Base-by-base conservation (phyloP, 2,113 vertebrate species). In the Upupa epops region DNA sequence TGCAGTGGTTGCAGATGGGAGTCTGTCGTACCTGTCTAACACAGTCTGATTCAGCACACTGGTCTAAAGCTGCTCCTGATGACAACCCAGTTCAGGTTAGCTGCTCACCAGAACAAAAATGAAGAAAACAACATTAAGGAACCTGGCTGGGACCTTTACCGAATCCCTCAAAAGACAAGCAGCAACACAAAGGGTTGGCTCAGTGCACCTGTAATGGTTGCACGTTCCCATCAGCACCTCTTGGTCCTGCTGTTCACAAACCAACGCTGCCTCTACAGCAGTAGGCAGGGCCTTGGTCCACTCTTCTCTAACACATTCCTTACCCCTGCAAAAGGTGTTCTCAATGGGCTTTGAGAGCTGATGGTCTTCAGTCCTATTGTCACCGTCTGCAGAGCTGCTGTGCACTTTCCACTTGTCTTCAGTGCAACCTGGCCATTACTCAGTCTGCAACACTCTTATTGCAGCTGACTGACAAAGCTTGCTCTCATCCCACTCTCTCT, bases 281-380 rank as follows among this genome's bases (percentile, higher is more conserved):
- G 7, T 0, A 12, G 45, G 26, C 5, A n/a, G 46, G 48, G 20
- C 42, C 24, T 9, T 2, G 6, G 34, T 60, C 48, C 70, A 63
- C 71, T 37, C 19, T 32, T 8, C 22, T 2, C 11, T 4, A n/a
- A 48, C 46, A 48, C 46, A 48, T 48, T 48, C 19, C 46, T 48
- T 42, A 42, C 40, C 40, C 11, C 11, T 42, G 40, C 11, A 42
- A 70, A 17, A 3, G 3, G 4, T 1, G 0, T 26, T 80, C 42
- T 64, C 25, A 58, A 14, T 8, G 82, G 59, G 71, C 75, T 46
- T 9, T 0, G 1, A 32, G 34, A 65, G 26, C 66, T 36, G 52
- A 8, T 42, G 0, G 0, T 2, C 1, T 5, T 37, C 17, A 0
- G 15, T 9, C 24, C n/a, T 11, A 31, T 0, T 18, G 0, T 5